Evolutionary conservation across 92 coral and sea anemone species (phyloP).

Genomic region (Palythoa grandis): DNA sequence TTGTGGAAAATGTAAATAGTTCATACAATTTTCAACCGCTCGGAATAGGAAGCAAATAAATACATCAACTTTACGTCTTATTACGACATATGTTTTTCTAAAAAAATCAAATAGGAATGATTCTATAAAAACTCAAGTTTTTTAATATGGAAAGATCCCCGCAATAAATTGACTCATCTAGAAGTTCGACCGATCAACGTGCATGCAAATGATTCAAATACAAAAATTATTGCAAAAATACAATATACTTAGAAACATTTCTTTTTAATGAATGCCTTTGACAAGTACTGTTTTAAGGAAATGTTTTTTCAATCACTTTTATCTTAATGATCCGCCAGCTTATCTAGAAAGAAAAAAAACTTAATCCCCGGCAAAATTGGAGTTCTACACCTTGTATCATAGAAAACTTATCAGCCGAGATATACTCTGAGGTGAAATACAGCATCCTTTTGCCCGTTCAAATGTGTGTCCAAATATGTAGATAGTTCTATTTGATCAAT

Average conservation of each 20-base stretch:
- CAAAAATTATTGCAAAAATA: neutral
- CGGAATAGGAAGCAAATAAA: conserved; percentile 2
- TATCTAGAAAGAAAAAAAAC: conserved; percentile 15
- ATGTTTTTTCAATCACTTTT: conserved; percentile 13
- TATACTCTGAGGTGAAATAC: too few species aligned
- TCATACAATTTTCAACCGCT: conserved; percentile 1
- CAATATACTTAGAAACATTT: neutral
- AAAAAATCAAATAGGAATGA: neutral
- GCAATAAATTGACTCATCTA: neutral
- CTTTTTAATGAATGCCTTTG: neutral
- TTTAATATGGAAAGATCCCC: neutral
- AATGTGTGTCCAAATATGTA: too few species aligned
- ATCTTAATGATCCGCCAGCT: conserved; percentile 5
- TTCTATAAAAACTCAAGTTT: neutral
- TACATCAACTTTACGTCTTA: neutral
- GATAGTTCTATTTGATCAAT: too few species aligned
- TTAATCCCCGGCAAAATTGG: neutral
- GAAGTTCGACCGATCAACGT: conserved; percentile 7
- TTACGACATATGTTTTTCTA: neutral
- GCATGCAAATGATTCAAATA: neutral
- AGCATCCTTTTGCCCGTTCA: too few species aligned
- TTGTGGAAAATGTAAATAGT: conserved; percentile 22
- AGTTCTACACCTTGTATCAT: neutral
- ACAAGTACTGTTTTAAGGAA: neutral
- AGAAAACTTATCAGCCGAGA: too few species aligned